Conservation (phyloP, 2,113 vertebrate genomes). For the Promerops cafer region DNA sequence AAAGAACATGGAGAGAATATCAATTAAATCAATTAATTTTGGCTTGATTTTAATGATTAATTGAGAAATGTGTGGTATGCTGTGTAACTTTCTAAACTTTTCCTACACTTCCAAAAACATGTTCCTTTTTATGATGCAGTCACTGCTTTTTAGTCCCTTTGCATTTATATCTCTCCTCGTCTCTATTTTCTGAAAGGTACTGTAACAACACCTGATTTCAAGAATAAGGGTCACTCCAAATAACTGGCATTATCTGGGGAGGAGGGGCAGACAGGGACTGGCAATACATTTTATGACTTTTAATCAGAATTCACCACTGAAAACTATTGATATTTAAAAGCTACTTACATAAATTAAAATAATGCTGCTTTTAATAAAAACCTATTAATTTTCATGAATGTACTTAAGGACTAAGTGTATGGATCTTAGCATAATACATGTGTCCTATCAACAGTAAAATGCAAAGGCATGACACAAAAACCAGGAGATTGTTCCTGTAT, state of each 20-base stretch:
- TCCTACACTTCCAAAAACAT: background rate
- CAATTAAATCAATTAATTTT: background rate
- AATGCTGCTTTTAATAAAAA: background rate
- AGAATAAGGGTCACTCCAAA: background rate
- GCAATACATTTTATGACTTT: background rate
- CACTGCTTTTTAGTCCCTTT: background rate
- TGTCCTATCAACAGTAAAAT: background rate
- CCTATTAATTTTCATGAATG: background rate
- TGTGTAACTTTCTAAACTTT: background rate
- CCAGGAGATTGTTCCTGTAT: background rate
- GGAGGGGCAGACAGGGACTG: rapidly evolving
- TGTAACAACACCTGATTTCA: background rate
- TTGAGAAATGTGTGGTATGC: background rate
- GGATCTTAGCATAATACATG: background rate
- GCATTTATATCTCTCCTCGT: background rate
- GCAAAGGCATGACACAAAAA: background rate
- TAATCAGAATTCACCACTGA: background rate
- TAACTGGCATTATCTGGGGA: background rate
- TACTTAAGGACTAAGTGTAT: background rate
- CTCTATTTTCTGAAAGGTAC: background rate
- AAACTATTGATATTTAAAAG: background rate
- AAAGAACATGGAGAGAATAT: background rate
- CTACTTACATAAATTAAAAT: background rate
- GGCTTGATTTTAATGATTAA: background rate
- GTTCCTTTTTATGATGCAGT: background rate